Percentiles rank a stretch among this genome's conserved stretches.
These are phyloP conservation scores for Dicrostonyx torquatus DNA, from an alignment of 2,797 vertebrate genomes.

Conservation along the genomic window DNA sequence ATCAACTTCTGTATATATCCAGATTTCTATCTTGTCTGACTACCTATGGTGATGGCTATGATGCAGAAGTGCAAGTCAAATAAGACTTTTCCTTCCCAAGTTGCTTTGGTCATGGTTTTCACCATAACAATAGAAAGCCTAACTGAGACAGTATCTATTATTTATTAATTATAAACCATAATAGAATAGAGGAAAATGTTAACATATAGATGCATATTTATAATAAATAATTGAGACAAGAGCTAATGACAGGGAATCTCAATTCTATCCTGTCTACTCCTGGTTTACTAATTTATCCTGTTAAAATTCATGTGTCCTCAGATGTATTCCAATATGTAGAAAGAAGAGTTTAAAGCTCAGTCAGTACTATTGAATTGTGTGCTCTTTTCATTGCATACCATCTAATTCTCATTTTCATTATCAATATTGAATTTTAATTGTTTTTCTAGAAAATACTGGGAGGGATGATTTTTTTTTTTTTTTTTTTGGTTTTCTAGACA, in stretches of 20 bases:
- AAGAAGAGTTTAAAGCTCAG: not conserved
- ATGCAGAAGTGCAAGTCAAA: not conserved
- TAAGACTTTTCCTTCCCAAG: not conserved
- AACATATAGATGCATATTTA: not conserved
- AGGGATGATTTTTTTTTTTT: not conserved
- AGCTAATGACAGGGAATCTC: not conserved
- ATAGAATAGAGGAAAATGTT: not conserved
- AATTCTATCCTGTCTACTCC: not conserved
- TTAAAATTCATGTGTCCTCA: not conserved
- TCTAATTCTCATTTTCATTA: not conserved
- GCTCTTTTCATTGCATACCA: not conserved
- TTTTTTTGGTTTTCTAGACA: no score
- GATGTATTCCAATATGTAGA: not conserved
- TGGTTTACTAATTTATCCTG: not conserved
- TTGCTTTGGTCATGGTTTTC: not conserved
- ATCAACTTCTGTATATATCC: not conserved
- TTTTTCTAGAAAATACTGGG: not conserved
- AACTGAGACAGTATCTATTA: not conserved
- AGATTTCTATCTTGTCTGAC: not conserved
- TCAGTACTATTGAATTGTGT: not conserved
- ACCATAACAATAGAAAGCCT: not conserved
- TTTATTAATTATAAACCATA: not conserved
- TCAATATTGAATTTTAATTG: not conserved
- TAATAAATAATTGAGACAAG: not conserved
- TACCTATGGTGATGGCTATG: not conserved